These are phyloP conservation scores for Tretioscincus oriximinensis DNA, from an alignment of 2,113 vertebrate genomes.

Conservation along the genomic window DNA sequence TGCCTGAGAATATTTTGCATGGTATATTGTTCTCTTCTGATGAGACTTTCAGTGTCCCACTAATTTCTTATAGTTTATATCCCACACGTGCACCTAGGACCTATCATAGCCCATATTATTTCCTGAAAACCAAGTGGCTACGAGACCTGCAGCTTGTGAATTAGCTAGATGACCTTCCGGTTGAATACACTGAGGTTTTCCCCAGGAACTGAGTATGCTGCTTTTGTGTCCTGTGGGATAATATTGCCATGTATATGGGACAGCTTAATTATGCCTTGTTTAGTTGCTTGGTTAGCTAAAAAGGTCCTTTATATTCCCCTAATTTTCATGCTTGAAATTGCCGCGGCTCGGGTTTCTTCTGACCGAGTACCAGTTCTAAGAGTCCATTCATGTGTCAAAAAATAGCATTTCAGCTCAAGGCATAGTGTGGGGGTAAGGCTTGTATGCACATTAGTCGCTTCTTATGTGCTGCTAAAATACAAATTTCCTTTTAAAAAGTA, in stretches of 20 bases:
- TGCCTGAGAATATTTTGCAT: background rate
- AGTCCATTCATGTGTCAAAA: background rate
- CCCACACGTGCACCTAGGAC: background rate
- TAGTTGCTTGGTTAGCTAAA: background rate
- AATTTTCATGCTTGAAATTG: slow-evolving; percentile 22
- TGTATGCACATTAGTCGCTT: no score
- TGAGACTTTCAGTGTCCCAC: background rate
- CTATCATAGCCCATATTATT: slow-evolving; percentile 12
- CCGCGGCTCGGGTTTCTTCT: background rate
- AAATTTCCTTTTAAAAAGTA: background rate
- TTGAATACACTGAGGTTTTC: background rate
- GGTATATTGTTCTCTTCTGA: background rate
- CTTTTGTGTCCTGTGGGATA: slow-evolving; percentile 13
- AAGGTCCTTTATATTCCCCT: slow-evolving; percentile 5
- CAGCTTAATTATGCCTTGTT: slow-evolving; percentile 9
- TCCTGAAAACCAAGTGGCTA: background rate
- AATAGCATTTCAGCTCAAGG: background rate
- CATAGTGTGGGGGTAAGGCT: background rate
- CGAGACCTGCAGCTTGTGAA: background rate
- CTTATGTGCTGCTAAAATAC: background rate
- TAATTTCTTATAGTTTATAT: background rate
- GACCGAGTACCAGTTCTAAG: slow-evolving; percentile 11
- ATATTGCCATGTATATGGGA: background rate
- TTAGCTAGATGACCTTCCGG: slow-evolving; percentile 11
- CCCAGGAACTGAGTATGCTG: slow-evolving; percentile 5